phyloP scores from a whole-genome alignment of 2,888 invertebrate genomes.

The Siphlonurus alternatus region DNA sequence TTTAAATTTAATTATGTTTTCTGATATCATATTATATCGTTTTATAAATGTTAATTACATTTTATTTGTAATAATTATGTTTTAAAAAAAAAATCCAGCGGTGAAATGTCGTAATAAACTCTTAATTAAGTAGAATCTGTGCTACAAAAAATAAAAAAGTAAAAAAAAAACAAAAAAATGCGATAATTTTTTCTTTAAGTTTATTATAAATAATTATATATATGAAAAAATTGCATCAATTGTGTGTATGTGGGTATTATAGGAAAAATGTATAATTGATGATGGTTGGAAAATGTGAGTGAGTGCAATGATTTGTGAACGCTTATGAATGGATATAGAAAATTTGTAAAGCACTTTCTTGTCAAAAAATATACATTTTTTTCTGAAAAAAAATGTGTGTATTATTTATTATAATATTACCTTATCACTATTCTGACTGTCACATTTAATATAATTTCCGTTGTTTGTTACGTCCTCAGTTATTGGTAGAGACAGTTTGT shows the following conservation, averaged over 20 bases:
- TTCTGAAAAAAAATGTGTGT: conserved; percentile 15
- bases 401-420: no score
- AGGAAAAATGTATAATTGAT: neutral
- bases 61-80: neutral
- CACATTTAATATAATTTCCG: no score
- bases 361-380: conserved; percentile 35
- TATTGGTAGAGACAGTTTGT: no score
- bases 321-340: conserved; percentile 15
- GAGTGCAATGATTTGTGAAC: conserved; percentile 25
- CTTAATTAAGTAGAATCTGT: neutral
- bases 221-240: neutral
- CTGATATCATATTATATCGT: neutral
- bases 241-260: neutral
- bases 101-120: neutral
- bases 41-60: neutral
- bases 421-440: no score
- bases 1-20: neutral
- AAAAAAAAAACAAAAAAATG: neutral
- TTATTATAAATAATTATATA: neutral
- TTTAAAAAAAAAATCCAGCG: neutral
- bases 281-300: neutral
- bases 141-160: neutral
- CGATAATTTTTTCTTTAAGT: neutral
- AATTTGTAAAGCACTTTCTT: conserved; percentile 37
- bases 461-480: no score